Evolutionary conservation across 2,888 invertebrate genomes (phyloP), one percentile per base, ranked within the genome.

Genomic region (Drosophila phalerata): DNA sequence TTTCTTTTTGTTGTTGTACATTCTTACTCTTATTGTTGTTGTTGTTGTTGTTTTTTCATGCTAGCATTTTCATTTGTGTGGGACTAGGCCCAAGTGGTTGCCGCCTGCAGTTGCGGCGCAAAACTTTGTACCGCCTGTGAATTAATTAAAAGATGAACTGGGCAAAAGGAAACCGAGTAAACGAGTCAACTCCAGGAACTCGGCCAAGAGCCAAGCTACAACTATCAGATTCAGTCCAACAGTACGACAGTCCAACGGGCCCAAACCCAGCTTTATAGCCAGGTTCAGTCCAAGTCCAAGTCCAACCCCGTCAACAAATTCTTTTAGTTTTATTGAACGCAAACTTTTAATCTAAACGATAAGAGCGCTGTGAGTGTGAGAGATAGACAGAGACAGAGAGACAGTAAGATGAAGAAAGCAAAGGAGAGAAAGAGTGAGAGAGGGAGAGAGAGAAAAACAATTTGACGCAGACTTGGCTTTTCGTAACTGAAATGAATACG

Each of bases 71-170:
- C 77, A 80, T 80, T 78, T 76, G 65, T 64, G 79, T 65, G 76
- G 62, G 73, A 69, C 82, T 84, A 84, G 77, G 79, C 83, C 76
- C 81, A 85, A 85, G 85, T 88, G 88, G 82, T 79, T 76, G 66
- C 67, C 75, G 79, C 61, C 67, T 75, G 75, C 71, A 79, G 75
- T 74, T 67, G 79, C 17, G 58, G 57, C 65, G 38, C 68, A 82
- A 85, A 79, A 88, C 69, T 88, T 88, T 85, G 40, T 83, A 71
- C 82, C 75, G 76, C 77, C 86, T 85, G 83, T 85, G 83, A 84
- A 84, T 84, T 84, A 84, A 84, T 84, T 84, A 84, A 88, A 88
- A 85, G 89, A 85, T 84, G 86, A 84, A 88, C 83, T 84, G 83
- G 73, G 65, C 79, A 72, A 81, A 70, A 69, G 66, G 71, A 74